Conservation (phyloP, 2,113 vertebrate species). For the Anseranas semipalmata region DNA sequence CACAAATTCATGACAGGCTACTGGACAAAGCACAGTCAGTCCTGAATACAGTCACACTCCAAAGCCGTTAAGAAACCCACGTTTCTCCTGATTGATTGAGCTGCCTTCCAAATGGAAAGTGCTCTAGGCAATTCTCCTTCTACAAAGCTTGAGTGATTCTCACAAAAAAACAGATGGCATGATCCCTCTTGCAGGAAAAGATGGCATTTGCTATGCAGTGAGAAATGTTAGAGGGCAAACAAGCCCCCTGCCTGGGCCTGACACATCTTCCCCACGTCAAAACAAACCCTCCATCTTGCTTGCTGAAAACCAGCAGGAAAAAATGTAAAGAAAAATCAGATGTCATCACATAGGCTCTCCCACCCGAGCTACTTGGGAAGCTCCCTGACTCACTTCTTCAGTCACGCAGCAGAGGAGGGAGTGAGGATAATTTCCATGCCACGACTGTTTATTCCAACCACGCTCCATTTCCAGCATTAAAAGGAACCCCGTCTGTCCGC, state of each 20-base stretch:
- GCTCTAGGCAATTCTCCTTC: background rate
- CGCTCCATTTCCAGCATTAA: background rate
- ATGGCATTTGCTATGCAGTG: background rate
- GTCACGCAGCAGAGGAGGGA: background rate
- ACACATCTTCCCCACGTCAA: background rate
- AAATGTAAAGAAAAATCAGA: background rate
- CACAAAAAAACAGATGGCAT: background rate
- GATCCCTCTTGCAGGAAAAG: background rate
- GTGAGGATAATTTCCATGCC: background rate
- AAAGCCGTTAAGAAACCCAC: background rate
- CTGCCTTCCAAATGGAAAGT: background rate
- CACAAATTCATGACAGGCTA: background rate
- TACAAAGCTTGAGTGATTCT: background rate
- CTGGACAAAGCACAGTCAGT: background rate
- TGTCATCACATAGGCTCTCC: background rate
- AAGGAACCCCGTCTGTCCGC: background rate
- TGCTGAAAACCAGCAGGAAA: background rate
- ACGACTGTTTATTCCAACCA: background rate
- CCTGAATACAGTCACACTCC: background rate
- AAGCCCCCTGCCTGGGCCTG: background rate
- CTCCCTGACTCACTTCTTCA: background rate
- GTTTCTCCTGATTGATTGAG: background rate
- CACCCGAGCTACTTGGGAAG: background rate
- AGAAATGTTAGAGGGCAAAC: slow-evolving; percentile 34
- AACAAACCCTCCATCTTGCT: background rate